phyloP scores from a whole-genome alignment of 2,888 invertebrate species.

The Oscheius myriophilus region DNA sequence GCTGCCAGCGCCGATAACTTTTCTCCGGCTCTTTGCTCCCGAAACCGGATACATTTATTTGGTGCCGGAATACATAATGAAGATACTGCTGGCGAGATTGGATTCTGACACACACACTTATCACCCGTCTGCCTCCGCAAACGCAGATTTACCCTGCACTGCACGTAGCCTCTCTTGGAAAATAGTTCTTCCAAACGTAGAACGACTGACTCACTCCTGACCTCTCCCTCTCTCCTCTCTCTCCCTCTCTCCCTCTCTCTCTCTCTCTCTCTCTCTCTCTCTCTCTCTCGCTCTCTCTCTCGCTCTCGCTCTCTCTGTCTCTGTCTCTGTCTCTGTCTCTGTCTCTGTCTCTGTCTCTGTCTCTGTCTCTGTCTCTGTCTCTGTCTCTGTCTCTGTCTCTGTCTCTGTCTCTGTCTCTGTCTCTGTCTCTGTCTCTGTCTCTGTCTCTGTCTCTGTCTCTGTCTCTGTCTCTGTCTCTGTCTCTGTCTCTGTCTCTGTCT shows the following conservation, averaged over 20 bases:
- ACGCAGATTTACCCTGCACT: no score
- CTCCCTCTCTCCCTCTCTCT: not conserved
- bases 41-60: constrained; percentile 26
- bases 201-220: no score
- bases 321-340: not conserved
- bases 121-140: constrained; percentile 2
- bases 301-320: not conserved
- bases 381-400: not conserved
- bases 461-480: not conserved
- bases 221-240: not conserved
- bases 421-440: not conserved
- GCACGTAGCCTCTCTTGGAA: no score
- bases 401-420: not conserved
- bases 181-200: no score
- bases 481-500: not conserved
- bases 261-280: constrained; percentile 1
- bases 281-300: no score
- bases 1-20: no score
- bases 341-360: no score
- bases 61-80: constrained; percentile 15
- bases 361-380: not conserved
- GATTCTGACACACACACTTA: constrained; percentile 11
- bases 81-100: constrained; percentile 11
- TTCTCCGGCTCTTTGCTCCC: no score
- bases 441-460: no score